A percentile compares a stretch with the other conserved stretches of the same genome.
These are phyloP conservation scores for Drosophila ironensis DNA, from an alignment of 1,140 invertebrate genomes.

Conservation along the genomic window DNA sequence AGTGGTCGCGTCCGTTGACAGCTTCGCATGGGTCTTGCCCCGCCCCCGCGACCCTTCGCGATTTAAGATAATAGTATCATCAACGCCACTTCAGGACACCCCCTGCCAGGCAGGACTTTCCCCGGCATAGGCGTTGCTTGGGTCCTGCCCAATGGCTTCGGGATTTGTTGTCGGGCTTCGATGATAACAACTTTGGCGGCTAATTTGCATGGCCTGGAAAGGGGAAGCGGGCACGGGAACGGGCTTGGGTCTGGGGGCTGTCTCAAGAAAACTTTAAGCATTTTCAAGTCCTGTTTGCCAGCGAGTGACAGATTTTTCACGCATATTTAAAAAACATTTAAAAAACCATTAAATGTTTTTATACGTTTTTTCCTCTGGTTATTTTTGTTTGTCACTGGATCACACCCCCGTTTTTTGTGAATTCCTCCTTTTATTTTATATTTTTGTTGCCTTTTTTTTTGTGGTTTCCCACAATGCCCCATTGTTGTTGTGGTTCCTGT, in stretches of 20 bases:
- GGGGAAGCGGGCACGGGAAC: not conserved
- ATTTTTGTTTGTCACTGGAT: constrained; percentile 35
- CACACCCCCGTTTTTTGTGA: constrained; percentile 47
- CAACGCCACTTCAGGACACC: constrained; percentile 58
- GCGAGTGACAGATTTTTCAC: constrained; percentile 66
- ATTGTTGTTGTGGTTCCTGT: constrained; percentile 36
- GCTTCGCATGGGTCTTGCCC: constrained; percentile 44
- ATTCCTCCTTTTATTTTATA: constrained; percentile 31
- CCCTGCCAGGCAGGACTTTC: constrained; percentile 38
- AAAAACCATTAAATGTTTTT: constrained; percentile 80
- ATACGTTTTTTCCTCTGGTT: constrained; percentile 27
- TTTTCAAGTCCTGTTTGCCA: constrained; percentile 29
- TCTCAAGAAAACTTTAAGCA: constrained; percentile 57
- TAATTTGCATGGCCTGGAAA: constrained; percentile 62
- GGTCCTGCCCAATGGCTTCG: constrained; percentile 40
- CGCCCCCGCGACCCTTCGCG: constrained; percentile 49
- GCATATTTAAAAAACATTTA: constrained; percentile 82
- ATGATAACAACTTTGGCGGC: constrained; percentile 64
- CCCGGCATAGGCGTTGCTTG: constrained; percentile 58
- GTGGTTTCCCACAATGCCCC: constrained; percentile 34
- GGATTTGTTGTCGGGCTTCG: constrained; percentile 42
- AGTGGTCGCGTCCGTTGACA: constrained; percentile 61
- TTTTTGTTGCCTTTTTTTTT: constrained; percentile 57
- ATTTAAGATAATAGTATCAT: constrained; percentile 82
- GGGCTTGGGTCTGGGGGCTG: not conserved